These are phyloP conservation scores for Percopsis omiscomaycus DNA, from an alignment of 2,797 vertebrate species.

Conservation along the genomic window DNA sequence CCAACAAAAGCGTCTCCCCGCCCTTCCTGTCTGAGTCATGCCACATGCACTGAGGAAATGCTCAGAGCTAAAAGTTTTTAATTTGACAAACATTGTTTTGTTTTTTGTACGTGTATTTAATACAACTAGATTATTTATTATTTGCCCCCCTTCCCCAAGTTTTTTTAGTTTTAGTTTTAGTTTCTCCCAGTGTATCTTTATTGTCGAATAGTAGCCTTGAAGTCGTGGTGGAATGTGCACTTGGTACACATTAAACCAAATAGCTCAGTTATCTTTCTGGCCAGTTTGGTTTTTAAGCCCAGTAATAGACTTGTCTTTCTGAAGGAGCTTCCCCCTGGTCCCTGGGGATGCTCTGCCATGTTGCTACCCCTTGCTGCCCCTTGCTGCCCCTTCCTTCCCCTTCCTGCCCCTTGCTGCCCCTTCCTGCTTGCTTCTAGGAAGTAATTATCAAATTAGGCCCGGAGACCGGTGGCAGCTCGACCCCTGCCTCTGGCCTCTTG, in stretches of 20 bases:
- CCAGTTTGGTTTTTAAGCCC: conserved; percentile 16
- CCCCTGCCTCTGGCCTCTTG: background rate
- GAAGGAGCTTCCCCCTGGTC: background rate
- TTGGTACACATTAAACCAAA: too few species aligned
- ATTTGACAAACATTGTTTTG: conserved; percentile 8
- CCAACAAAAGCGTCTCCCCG: conserved; percentile 70
- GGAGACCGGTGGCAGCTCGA: too few species aligned
- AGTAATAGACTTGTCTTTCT: too few species aligned
- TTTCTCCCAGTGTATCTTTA: too few species aligned
- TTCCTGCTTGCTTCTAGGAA: conserved; percentile 65
- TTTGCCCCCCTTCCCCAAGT: too few species aligned
- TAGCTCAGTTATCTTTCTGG: background rate
- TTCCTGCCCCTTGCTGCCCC: conserved; percentile 12
- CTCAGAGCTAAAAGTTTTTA: conserved; percentile 28
- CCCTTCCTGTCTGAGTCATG: conserved; percentile 77
- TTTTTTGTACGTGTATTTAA: too few species aligned
- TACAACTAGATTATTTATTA: too few species aligned
- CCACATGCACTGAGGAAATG: conserved; percentile 54
- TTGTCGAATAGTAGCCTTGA: too few species aligned
- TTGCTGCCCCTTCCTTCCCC: too few species aligned
- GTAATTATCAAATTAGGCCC: conserved; percentile 49
- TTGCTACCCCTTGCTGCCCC: too few species aligned
- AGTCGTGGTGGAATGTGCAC: too few species aligned
- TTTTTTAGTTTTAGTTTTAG: too few species aligned
- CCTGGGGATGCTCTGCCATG: conserved; percentile 44